These are phyloP conservation scores for Griposia aprilina DNA, from an alignment of 2,888 invertebrate species.

Conservation along the genomic window DNA sequence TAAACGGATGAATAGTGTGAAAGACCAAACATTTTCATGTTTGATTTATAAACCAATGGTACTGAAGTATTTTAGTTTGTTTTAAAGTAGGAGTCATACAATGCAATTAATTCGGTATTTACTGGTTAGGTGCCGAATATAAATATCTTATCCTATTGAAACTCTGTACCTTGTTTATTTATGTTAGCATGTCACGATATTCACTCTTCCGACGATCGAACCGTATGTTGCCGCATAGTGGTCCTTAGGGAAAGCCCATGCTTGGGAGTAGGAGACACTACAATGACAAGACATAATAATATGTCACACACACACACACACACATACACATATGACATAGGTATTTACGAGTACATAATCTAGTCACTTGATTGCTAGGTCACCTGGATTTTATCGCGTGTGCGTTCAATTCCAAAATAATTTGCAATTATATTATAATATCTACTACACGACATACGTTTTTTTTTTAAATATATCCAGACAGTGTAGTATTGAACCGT, in stretches of 20 bases:
- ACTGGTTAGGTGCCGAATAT: not conserved
- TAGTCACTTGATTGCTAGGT: slow-evolving; percentile 1
- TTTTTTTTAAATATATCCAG: slow-evolving; percentile 40
- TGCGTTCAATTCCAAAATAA: slow-evolving; percentile 17
- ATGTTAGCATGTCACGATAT: not conserved
- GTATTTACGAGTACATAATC: slow-evolving; percentile 2
- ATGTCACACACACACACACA: no score
- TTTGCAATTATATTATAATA: not conserved
- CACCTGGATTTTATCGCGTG: not conserved
- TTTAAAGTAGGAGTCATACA: not conserved
- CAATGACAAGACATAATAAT: not conserved
- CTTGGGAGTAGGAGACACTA: not conserved
- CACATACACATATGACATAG: not conserved
- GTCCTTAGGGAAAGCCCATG: not conserved
- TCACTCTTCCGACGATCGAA: not conserved
- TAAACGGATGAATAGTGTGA: not conserved
- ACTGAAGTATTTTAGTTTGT: not conserved
- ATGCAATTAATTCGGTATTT: not conserved
- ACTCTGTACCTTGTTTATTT: not conserved
- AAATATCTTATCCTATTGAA: not conserved
- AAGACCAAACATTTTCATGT: not conserved
- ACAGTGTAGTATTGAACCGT: not conserved
- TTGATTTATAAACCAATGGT: not conserved
- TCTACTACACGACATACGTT: not conserved
- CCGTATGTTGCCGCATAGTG: not conserved